Conservation (phyloP, 2,797 vertebrate species). For the Manis pentadactyla region DNA sequence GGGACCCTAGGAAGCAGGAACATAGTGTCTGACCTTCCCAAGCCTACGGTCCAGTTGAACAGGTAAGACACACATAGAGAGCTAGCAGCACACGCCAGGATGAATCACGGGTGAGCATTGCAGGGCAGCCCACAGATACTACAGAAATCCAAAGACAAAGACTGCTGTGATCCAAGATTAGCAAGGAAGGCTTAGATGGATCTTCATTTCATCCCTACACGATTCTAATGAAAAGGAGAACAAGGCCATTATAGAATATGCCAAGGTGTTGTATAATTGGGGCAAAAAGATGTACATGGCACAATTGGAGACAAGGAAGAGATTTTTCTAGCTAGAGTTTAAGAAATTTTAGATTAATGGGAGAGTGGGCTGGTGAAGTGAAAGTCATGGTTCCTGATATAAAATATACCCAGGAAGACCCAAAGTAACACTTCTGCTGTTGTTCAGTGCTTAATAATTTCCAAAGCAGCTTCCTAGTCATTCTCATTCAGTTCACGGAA, state of each 20-base stretch:
- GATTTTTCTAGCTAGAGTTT: neutral
- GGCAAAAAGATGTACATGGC: neutral
- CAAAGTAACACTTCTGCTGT: neutral
- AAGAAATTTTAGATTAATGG: neutral
- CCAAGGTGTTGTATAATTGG: neutral
- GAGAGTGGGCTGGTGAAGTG: neutral
- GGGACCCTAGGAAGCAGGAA: neutral
- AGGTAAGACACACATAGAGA: neutral
- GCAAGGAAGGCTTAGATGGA: neutral
- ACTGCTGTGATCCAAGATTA: neutral
- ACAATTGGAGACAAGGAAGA: neutral
- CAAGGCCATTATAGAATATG: neutral
- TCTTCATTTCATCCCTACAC: constrained; percentile 25
- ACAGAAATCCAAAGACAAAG: neutral
- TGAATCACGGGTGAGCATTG: neutral
- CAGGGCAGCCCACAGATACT: neutral
- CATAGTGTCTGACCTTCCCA: neutral
- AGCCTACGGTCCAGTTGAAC: neutral
- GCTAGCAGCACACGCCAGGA: neutral
- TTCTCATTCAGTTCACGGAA: constrained; percentile 29
- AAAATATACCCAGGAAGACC: neutral
- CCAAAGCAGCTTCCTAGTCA: neutral
- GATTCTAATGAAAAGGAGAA: neutral
- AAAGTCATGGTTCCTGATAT: neutral
- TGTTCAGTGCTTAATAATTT: neutral